These are phyloP conservation scores for Suillia variegata DNA, from an alignment of 2,888 invertebrate species.

Conservation along the genomic window DNA sequence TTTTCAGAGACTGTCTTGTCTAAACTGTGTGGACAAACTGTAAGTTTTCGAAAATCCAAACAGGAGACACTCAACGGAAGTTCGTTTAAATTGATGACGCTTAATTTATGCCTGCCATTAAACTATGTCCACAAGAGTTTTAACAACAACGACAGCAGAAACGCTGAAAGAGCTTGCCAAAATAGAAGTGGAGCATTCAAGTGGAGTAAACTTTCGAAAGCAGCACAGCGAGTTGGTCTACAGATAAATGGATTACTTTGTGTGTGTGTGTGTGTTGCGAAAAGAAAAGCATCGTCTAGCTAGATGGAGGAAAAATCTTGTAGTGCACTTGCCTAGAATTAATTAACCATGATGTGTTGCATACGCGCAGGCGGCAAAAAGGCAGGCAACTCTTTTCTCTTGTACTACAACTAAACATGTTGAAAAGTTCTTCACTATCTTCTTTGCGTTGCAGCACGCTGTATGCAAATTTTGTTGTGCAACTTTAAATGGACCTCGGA, in stretches of 20 bases:
- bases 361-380: neutral
- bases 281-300: neutral
- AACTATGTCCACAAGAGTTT: constrained; percentile 27
- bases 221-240: neutral
- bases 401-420: neutral
- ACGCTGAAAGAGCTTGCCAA: no score
- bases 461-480: no score
- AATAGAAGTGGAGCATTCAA: neutral
- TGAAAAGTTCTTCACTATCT: neutral
- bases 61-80: no score
- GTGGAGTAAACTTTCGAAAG: neutral
- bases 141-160: neutral
- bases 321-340: constrained; percentile 13
- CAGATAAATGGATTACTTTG: constrained; percentile 23
- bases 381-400: neutral
- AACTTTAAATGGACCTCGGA: no score
- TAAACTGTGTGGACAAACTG: no score
- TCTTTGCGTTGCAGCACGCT: no score
- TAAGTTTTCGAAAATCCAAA: neutral
- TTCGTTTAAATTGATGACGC: constrained; percentile 19
- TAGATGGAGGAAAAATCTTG: no score
- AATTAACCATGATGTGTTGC: constrained; percentile 16
- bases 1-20: no score
- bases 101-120: constrained; percentile 28
- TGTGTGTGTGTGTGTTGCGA: neutral